Conservation (phyloP, 2,113 vertebrate genomes). For the Stegostoma tigrinum region DNA sequence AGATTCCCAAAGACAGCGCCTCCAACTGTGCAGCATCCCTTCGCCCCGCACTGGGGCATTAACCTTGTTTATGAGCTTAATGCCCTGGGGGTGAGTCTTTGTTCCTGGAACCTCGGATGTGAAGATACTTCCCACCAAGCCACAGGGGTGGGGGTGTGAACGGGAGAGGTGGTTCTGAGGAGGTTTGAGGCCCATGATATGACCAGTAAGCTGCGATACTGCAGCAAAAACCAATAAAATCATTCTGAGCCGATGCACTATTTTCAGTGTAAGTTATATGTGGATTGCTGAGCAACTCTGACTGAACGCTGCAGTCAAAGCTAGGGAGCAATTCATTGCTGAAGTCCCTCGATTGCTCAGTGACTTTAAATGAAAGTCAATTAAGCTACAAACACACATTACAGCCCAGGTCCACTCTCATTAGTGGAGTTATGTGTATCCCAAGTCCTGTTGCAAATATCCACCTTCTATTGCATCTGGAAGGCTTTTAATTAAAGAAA, state of each 20-base stretch:
- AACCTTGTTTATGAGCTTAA: too few species aligned
- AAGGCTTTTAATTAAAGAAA: background rate
- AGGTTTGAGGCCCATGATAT: constrained; percentile 77
- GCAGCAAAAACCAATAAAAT: background rate
- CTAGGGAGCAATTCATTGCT: background rate
- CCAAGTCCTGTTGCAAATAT: background rate
- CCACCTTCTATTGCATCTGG: background rate
- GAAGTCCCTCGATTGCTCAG: background rate
- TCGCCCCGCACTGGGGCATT: too few species aligned
- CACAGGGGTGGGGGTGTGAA: too few species aligned
- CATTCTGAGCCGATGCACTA: background rate
- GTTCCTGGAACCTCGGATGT: too few species aligned
- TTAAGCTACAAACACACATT: background rate
- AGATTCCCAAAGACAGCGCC: too few species aligned
- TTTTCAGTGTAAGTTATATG: background rate
- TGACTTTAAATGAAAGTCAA: background rate
- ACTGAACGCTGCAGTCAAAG: background rate
- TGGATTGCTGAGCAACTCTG: background rate
- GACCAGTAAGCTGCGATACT: constrained; percentile 60
- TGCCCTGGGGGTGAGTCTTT: too few species aligned
- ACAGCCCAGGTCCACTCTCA: background rate
- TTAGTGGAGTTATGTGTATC: background rate
- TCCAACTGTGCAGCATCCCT: too few species aligned
- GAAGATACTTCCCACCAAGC: too few species aligned
- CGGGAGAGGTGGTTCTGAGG: constrained; percentile 45